These are phyloP conservation scores for Bellardia pandia DNA, from an alignment of 2,888 invertebrate genomes.

Conservation along the genomic window DNA sequence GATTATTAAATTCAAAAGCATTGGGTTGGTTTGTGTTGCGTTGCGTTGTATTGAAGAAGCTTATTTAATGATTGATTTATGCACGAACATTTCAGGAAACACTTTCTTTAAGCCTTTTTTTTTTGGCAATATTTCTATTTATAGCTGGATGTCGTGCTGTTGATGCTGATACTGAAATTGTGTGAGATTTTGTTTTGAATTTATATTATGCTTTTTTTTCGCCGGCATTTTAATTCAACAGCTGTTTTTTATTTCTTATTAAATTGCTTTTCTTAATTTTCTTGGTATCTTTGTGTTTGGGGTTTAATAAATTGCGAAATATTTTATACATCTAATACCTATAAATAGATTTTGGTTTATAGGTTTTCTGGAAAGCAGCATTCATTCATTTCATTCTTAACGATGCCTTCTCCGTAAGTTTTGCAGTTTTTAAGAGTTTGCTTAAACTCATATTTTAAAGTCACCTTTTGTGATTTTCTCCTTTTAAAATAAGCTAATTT, in stretches of 20 bases:
- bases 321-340: not conserved
- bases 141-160: not conserved
- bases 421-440: too few relatives aligned
- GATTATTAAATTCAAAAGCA: conserved; percentile 36
- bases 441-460: too few relatives aligned
- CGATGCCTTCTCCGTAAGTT: too few relatives aligned
- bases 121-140: conserved; percentile 14
- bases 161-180: conserved; percentile 10
- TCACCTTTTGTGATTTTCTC: too few relatives aligned
- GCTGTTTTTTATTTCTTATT: conserved; percentile 6
- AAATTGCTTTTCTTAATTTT: not conserved
- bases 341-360: too few relatives aligned
- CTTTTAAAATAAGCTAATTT: too few relatives aligned
- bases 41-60: conserved; percentile 18
- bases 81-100: conserved; percentile 41
- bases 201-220: conserved; percentile 5
- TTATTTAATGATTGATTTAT: conserved; percentile 42
- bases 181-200: conserved; percentile 20
- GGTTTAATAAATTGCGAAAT: not conserved
- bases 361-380: too few relatives aligned
- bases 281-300: not conserved
- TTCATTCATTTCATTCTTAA: too few relatives aligned
- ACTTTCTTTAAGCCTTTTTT: conserved; percentile 46
- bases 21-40: conserved; percentile 6
- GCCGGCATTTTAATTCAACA: not conserved